phyloP scores from a whole-genome alignment of 1,140 invertebrate genomes.

The Temnothorax nylanderi region DNA sequence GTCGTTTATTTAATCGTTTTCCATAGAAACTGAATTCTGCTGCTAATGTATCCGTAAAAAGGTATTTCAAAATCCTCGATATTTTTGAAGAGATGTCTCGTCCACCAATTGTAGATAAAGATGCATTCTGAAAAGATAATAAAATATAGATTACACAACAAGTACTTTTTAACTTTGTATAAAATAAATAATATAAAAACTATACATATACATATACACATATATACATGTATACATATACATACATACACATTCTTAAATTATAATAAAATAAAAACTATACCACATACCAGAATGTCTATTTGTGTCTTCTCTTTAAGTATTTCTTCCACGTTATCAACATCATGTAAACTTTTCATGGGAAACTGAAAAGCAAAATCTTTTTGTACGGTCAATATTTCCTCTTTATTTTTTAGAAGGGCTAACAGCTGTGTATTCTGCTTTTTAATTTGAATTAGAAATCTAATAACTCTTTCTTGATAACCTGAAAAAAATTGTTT shows the following conservation, averaged over 20 bases:
- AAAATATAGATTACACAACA: neutral
- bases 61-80: neutral
- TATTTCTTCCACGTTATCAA: neutral
- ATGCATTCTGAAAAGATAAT: neutral
- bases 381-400: neutral
- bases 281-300: neutral
- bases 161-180: neutral
- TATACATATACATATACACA: no score
- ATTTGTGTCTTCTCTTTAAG: neutral
- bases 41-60: neutral
- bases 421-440: neutral
- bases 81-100: neutral
- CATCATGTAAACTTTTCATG: slow-evolving; percentile 12
- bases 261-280: neutral
- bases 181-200: neutral
- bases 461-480: no score
- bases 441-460: slow-evolving; percentile 8
- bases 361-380: neutral
- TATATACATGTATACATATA: no score
- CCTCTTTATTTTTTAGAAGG: neutral
- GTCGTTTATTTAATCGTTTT: neutral
- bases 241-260: no score
- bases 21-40: neutral
- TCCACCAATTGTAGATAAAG: neutral
- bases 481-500: no score